Conservation (phyloP, 2,888 invertebrate genomes). For the Amaurobius ferox region DNA sequence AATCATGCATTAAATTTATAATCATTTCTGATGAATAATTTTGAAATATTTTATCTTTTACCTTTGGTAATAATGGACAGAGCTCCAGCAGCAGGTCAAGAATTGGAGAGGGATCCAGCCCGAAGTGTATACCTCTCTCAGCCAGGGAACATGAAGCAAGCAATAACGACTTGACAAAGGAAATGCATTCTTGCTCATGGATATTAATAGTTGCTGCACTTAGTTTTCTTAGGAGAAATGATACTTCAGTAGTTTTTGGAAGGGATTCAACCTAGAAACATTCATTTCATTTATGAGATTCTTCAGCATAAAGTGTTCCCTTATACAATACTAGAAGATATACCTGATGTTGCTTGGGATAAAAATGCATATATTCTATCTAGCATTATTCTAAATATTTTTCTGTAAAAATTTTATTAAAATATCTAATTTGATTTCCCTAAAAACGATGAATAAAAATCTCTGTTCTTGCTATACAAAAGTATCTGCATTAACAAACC, state of each 20-base stretch:
- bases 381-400: too few species aligned
- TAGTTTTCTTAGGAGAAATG: conserved; percentile 28
- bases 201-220: background rate
- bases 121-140: conserved; percentile 33
- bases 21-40: too few species aligned
- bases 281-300: too few species aligned
- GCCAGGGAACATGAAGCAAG: conserved; percentile 27
- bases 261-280: conserved; percentile 47
- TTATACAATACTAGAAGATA: background rate
- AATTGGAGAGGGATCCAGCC: conserved; percentile 25
- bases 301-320: too few species aligned
- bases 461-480: too few species aligned
- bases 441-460: too few species aligned
- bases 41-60: background rate
- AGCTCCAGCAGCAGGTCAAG: background rate
- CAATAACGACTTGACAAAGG: conserved; percentile 39
- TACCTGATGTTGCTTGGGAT: background rate
- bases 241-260: conserved; percentile 28
- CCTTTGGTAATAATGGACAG: background rate
- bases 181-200: conserved; percentile 28
- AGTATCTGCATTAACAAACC: too few species aligned
- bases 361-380: too few species aligned
- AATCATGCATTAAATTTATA: too few species aligned
- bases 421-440: too few species aligned
- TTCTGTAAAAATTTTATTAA: too few species aligned